Conservation (phyloP, 2,113 vertebrate species). For the Myiopsitta monachus region DNA sequence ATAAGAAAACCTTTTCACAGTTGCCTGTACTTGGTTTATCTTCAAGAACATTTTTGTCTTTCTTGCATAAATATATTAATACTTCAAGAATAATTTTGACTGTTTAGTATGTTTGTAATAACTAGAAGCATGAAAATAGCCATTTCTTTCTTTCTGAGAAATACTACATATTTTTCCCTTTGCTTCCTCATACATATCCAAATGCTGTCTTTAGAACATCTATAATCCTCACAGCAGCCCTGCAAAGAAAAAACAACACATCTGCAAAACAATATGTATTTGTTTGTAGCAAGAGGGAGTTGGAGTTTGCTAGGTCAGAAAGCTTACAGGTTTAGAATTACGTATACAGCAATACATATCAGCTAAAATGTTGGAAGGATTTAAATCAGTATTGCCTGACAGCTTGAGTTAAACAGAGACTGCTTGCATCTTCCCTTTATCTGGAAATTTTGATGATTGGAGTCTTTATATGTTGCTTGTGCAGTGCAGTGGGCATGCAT, state of each 20-base stretch:
- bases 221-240: background rate
- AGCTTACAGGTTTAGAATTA: background rate
- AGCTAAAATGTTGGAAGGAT: background rate
- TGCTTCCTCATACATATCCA: background rate
- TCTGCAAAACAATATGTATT: background rate
- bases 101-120: background rate
- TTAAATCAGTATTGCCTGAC: background rate
- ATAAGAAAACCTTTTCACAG: background rate
- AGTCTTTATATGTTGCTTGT: background rate
- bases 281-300: background rate
- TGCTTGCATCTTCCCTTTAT: background rate
- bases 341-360: background rate
- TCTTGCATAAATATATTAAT: background rate
- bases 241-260: background rate
- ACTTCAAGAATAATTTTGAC: background rate
- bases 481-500: background rate
- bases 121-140: background rate
- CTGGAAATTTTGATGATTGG: background rate
- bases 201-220: background rate
- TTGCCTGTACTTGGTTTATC: background rate
- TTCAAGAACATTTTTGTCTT: background rate
- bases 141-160: background rate
- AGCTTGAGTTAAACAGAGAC: background rate
- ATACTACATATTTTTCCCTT: background rate
- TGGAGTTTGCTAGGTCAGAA: background rate